These are phyloP conservation scores for Drosophila meridiana DNA, from an alignment of 2,888 invertebrate species.

Conservation along the genomic window DNA sequence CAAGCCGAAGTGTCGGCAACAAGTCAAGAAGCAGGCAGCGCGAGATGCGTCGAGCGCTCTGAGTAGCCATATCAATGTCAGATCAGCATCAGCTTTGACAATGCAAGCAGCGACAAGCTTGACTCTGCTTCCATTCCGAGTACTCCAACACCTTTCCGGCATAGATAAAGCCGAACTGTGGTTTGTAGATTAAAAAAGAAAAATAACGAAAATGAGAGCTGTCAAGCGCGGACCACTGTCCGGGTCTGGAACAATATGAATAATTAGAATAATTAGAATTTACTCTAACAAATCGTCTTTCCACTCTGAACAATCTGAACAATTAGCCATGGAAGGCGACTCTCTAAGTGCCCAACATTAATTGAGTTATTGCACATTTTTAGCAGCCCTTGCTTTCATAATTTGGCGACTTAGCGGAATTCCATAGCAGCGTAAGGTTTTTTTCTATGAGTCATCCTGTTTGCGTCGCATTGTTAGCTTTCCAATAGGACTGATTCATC, in stretches of 20 bases:
- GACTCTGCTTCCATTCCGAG: slow-evolving; percentile 6
- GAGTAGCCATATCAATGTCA: slow-evolving; percentile 50
- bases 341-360: not conserved
- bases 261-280: not conserved
- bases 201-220: not conserved
- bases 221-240: not conserved
- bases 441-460: slow-evolving; percentile 6
- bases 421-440: slow-evolving; percentile 8
- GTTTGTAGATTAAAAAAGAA: not conserved
- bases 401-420: slow-evolving; percentile 15
- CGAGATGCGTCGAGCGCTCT: slow-evolving; percentile 20
- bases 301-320: not conserved
- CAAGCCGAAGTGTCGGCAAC: slow-evolving; percentile 66
- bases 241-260: not conserved
- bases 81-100: slow-evolving; percentile 25
- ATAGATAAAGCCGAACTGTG: not conserved
- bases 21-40: slow-evolving; percentile 3
- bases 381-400: slow-evolving; percentile 19
- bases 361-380: slow-evolving; percentile 1
- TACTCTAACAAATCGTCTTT: not conserved
- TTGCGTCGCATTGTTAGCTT: slow-evolving; percentile 11
- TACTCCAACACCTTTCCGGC: not conserved
- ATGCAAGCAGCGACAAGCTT: slow-evolving; percentile 1
- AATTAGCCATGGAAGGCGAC: not conserved
- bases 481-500: slow-evolving; percentile 23